Conservation (phyloP, 2,797 vertebrate species). For the Alcedo atthis region DNA sequence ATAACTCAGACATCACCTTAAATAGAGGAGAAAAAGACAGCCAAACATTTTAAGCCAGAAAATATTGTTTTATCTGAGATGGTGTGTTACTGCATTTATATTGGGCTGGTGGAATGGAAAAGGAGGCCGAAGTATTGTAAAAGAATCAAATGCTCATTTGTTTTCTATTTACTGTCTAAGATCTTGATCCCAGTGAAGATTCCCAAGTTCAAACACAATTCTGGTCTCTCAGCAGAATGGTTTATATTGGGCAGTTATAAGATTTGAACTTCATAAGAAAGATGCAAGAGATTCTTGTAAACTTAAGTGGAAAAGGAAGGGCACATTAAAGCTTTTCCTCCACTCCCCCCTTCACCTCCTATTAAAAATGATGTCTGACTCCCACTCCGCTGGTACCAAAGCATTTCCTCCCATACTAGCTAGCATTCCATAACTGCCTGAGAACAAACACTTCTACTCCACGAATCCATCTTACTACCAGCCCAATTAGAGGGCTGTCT, state of each 20-base stretch:
- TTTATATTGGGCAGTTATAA: neutral
- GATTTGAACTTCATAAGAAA: neutral
- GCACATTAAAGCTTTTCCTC: neutral
- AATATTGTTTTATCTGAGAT: neutral
- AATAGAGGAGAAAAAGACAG: neutral
- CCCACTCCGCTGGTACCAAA: neutral
- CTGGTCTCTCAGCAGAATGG: neutral
- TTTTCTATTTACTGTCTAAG: neutral
- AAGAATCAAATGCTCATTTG: neutral
- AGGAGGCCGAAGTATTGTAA: neutral
- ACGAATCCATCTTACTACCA: neutral
- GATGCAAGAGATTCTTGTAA: neutral
- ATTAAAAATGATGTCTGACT: neutral
- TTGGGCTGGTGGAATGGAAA: slow-evolving; percentile 21
- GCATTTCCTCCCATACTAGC: neutral
- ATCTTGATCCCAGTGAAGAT: neutral
- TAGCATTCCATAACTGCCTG: neutral
- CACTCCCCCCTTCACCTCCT: neutral
- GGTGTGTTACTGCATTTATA: neutral
- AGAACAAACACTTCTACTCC: neutral
- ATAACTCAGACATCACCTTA: neutral
- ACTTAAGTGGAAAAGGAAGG: neutral
- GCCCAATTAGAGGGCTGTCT: neutral
- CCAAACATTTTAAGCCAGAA: neutral
- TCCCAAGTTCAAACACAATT: neutral